These are phyloP conservation scores for Camptogramma bilineatum DNA, from an alignment of 2,888 invertebrate genomes.

Conservation along the genomic window DNA sequence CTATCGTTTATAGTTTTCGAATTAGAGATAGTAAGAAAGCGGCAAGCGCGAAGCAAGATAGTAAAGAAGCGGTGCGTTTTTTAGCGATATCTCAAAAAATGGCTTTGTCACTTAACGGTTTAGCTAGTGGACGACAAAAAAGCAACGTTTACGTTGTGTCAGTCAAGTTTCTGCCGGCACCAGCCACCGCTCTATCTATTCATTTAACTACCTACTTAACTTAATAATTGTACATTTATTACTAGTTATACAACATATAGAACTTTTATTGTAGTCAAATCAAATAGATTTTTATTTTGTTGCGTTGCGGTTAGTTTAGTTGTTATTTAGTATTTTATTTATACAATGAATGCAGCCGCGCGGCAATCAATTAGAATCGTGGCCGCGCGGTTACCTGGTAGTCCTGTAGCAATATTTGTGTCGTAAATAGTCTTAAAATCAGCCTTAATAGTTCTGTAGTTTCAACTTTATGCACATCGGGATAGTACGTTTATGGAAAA, in stretches of 20 bases:
- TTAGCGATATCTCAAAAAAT: no score
- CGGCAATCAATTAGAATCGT: slow-evolving; percentile 27
- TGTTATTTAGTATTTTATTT: slow-evolving; percentile 85
- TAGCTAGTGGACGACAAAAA: no score
- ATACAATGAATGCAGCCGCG: slow-evolving; percentile 55
- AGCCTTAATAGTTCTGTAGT: slow-evolving; percentile 39
- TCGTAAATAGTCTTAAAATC: slow-evolving; percentile 33
- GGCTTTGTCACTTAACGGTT: no score
- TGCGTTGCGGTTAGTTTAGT: slow-evolving; percentile 79
- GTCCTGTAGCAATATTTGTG: slow-evolving; percentile 27
- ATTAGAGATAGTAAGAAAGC: no score
- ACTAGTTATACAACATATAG: slow-evolving; percentile 63
- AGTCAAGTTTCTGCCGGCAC: slow-evolving; percentile 20
- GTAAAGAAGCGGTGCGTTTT: no score
- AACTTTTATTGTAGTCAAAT: slow-evolving; percentile 72
- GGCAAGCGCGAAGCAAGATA: no score
- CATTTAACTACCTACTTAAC: slow-evolving; percentile 59
- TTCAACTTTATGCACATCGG: slow-evolving; percentile 25
- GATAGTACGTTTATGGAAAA: slow-evolving; percentile 20
- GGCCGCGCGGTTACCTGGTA: slow-evolving; percentile 14
- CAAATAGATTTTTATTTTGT: slow-evolving; percentile 63
- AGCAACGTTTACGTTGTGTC: background rate
- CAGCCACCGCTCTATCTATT: slow-evolving; percentile 46
- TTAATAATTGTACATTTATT: slow-evolving; percentile 63
- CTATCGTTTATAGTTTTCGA: no score